phyloP scores from a whole-genome alignment of 2,113 vertebrate genomes.

The Melospiza melodia region DNA sequence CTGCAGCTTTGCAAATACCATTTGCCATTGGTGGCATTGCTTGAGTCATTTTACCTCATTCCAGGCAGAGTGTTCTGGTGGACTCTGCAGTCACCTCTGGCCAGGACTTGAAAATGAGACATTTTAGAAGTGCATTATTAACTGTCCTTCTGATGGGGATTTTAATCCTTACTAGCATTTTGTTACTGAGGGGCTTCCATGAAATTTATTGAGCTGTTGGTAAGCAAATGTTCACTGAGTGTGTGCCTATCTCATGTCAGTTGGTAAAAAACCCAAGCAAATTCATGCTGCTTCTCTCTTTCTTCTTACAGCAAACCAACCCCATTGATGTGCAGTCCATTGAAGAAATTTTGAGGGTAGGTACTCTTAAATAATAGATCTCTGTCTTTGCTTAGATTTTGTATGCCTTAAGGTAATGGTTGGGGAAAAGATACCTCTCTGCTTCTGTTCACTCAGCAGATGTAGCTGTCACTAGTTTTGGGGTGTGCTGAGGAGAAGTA shows the following conservation, averaged over 20 bases:
- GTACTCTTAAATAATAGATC: neutral
- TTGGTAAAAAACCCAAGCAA: neutral
- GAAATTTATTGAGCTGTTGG: neutral
- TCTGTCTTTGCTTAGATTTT: neutral
- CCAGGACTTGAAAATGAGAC: neutral
- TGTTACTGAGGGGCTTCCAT: neutral
- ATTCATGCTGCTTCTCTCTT: neutral
- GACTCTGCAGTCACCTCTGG: neutral
- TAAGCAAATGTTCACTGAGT: neutral
- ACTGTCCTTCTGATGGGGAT: neutral
- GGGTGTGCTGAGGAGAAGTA: neutral
- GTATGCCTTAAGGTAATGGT: rapidly evolving
- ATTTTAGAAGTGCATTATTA: neutral
- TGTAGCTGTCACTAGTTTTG: neutral
- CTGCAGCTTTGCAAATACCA: neutral
- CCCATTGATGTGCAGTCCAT: slow-evolving; percentile 85
- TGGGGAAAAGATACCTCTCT: neutral
- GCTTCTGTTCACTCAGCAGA: neutral
- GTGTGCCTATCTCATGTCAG: neutral
- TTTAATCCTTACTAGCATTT: neutral
- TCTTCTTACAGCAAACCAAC: slow-evolving; percentile 75
- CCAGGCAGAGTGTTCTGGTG: rapidly evolving
- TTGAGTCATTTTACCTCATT: neutral
- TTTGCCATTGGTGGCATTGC: neutral
- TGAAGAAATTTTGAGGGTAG: slow-evolving; percentile 92